These are phyloP conservation scores for Ceratina australensis DNA, from an alignment of 1,140 invertebrate genomes.

Conservation along the genomic window DNA sequence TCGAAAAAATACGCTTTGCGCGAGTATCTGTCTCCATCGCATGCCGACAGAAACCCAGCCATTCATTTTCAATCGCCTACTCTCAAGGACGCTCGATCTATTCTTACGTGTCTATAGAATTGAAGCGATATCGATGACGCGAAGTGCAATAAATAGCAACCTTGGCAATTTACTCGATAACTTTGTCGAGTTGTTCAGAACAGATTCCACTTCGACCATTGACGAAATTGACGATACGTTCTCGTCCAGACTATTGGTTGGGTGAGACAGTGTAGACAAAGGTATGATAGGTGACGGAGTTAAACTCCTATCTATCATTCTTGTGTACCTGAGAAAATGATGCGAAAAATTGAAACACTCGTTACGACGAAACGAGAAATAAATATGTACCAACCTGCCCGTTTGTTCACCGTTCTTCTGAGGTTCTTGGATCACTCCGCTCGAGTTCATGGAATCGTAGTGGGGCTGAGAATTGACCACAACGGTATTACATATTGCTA, in stretches of 20 bases:
- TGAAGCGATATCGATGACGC: neutral
- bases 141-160: conserved; percentile 26
- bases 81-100: too few species aligned
- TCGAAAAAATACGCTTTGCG: too few species aligned
- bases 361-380: too few species aligned
- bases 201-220: conserved; percentile 38
- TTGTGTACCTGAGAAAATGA: conserved; percentile 78
- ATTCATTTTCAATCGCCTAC: too few species aligned
- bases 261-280: conserved; percentile 10
- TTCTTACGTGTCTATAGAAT: too few species aligned
- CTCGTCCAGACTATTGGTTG: conserved; percentile 27
- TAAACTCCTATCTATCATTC: conserved; percentile 85
- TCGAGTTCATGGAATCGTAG: conserved; percentile 92
- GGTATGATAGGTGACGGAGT: conserved; percentile 81
- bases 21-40: too few species aligned
- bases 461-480: conserved; percentile 94
- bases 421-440: conserved; percentile 83
- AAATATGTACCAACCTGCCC: conserved; percentile 22
- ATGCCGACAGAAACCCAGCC: too few species aligned
- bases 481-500: conserved; percentile 98
- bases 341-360: neutral
- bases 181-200: conserved; percentile 45
- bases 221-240: conserved; percentile 56
- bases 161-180: conserved; percentile 57
- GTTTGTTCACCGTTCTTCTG: conserved; percentile 63